Percentiles rank a stretch among this genome's conserved stretches.
These are phyloP conservation scores for Chironex yamaguchii DNA, from an alignment of 30 jellyfish, hydroid and myxozoan genomes.

Conservation along the genomic window DNA sequence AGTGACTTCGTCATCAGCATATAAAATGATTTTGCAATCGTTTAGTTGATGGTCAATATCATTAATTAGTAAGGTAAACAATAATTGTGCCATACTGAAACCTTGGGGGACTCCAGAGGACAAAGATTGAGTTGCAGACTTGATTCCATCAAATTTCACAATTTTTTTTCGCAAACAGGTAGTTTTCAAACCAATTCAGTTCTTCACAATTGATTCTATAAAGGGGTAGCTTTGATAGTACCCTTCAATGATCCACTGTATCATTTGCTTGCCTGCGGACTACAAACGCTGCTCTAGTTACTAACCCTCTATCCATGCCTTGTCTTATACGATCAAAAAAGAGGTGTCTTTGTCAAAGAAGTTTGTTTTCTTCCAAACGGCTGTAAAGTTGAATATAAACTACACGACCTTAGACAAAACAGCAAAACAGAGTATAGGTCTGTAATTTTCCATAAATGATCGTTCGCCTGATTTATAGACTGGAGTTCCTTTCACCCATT, in stretches of 20 bases:
- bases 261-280: background rate
- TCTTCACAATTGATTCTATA: background rate
- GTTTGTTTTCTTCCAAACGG: background rate
- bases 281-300: background rate
- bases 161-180: no score
- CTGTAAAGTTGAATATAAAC: no score
- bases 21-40: background rate
- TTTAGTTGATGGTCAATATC: background rate
- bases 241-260: background rate
- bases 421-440: no score
- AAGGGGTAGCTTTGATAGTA: background rate
- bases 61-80: background rate
- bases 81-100: background rate
- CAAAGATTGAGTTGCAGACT: no score
- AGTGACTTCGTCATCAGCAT: slow-evolving; percentile 25
- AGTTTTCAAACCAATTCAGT: background rate
- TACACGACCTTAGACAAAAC: no score
- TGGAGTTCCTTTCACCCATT: slow-evolving; percentile 19
- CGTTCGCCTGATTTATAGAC: no score
- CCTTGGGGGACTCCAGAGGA: slow-evolving; percentile 36
- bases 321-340: background rate
- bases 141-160: no score
- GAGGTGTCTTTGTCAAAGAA: background rate
- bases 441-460: no score
- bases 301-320: background rate